Evolutionary conservation across 2,797 vertebrate genomes (phyloP).

Genomic region (Champsocephalus esox): DNA sequence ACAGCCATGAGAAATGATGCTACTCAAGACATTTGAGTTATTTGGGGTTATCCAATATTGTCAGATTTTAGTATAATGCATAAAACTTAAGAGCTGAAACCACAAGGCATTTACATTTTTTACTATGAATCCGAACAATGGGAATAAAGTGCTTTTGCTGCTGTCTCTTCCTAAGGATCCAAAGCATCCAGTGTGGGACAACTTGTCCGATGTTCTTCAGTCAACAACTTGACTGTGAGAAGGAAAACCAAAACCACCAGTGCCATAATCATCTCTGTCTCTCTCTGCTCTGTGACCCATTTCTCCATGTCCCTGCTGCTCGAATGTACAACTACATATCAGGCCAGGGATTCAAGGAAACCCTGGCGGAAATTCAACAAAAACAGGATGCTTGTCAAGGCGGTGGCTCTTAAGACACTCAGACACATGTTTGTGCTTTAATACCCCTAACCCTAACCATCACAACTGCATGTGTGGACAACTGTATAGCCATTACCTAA

Average conservation of each 20-base stretch:
- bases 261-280: constrained; percentile 35
- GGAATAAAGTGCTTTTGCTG: background rate
- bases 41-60: background rate
- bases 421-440: background rate
- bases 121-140: constrained; percentile 1
- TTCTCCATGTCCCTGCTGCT: constrained; percentile 42
- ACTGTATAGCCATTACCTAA: no score
- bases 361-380: constrained; percentile 43
- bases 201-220: constrained; percentile 39
- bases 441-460: background rate
- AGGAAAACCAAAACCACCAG: constrained; percentile 44
- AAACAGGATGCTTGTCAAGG: constrained; percentile 61
- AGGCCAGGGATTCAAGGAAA: constrained; percentile 29
- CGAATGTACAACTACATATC: constrained; percentile 32
- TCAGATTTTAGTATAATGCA: background rate
- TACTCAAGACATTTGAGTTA: background rate
- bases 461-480: background rate
- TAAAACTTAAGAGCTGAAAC: no score
- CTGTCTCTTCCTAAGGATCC: constrained; percentile 6
- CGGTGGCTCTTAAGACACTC: constrained; percentile 31
- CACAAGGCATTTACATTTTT: background rate
- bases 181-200: constrained; percentile 18
- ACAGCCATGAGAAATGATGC: background rate
- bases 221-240: constrained; percentile 31
- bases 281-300: constrained; percentile 43